Conservation (phyloP, 2,113 vertebrate species). For the Rhineura floridana region DNA sequence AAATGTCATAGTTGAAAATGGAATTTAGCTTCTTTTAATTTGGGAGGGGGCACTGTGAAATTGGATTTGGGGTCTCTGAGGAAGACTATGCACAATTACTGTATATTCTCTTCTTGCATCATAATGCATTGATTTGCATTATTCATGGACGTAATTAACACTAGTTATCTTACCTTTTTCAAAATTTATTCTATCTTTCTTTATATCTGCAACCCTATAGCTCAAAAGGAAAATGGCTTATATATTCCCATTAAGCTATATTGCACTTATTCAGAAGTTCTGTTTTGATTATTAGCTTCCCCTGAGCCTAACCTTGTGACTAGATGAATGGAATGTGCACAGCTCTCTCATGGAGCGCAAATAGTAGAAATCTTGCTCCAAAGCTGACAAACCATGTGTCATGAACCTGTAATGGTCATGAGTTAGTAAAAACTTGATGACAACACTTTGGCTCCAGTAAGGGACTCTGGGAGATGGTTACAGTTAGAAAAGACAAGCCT, state of each 20-base stretch:
- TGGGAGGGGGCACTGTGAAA: background rate
- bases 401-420: no score
- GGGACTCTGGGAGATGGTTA: no score
- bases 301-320: background rate
- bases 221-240: background rate
- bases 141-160: background rate
- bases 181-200: background rate
- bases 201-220: background rate
- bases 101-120: background rate
- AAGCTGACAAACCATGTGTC: no score
- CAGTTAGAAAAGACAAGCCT: no score
- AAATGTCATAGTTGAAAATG: background rate
- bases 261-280: background rate
- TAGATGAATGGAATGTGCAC: no score
- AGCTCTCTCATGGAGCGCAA: no score
- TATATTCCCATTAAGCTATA: background rate
- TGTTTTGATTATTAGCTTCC: background rate
- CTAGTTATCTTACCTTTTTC: background rate
- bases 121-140: background rate
- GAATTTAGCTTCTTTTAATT: conserved; percentile 18
- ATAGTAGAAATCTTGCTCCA: no score
- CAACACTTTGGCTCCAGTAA: no score
- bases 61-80: background rate
- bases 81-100: background rate
- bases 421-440: no score